Base-by-base conservation (phyloP, 2,113 vertebrate species). In the Nerophis ophidion region DNA sequence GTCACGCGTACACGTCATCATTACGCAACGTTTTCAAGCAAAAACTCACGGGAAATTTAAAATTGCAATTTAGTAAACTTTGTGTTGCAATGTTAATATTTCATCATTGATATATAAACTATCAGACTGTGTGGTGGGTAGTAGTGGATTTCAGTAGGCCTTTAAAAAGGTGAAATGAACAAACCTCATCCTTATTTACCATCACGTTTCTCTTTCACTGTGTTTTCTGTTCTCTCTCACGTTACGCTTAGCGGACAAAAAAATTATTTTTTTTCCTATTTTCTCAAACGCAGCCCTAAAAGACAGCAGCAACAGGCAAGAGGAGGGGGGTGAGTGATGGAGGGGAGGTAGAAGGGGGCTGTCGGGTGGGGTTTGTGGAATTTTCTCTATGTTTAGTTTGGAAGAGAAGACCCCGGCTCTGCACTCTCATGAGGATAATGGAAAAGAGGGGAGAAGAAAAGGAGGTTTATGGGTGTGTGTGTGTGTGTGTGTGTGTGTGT, bases 381-480 rank as follows among this genome's bases (percentile, higher is more conserved):
- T 89, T 89, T 72, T 70, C 65, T 84, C 83, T 81, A 63, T 87
- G 86, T 90, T 90, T 89, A 82, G 86, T 88, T 90, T 90, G 87
- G 86, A 88, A 83, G 86, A 70, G 49, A 86, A 82, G 60, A 79
- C 77, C 81, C 74, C 63, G 61, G 76, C 55, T 26, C 77, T 77
- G 73, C 45, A 70, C 78, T 79, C 87, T 85, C 76, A 49, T 70
- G 80, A 82, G 82, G 78, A 82, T 81, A 80, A 82, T 80, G 80
- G 85, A 79, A 76, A 78, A 74, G 73, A 76, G 70, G 65, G 70
- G 54, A 75, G 76, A 79, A 83, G 76, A 87, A 79, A 75, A 65
- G 62, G 74, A 76, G 79, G 77, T 83, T 81, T 79, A 76, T 81
- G 72, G 66, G 69, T 78, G 72, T 78, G 74, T 74, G 54, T 42